Evolutionary conservation across 2,888 invertebrate species (phyloP), one percentile per base, ranked within the genome.

Genomic region (Callimorpha dominula): DNA sequence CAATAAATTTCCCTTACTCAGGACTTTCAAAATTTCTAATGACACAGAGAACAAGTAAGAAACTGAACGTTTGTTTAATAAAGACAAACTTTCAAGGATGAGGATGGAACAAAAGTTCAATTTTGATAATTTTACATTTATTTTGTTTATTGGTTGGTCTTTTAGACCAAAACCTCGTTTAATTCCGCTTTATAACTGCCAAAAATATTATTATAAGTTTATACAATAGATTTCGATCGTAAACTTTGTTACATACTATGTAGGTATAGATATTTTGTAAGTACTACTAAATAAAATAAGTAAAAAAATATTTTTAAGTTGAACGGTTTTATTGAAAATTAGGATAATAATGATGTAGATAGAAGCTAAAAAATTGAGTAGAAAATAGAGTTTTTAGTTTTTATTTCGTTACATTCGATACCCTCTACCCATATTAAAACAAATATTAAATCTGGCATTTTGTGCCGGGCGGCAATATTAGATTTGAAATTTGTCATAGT

Each of bases 61-160:
- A 78, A 79, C 60, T 73, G 52, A 77, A 77, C 76, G 70, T 77
- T 81, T 85, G 73, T 75, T 73, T 77, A 79, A 79, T 74, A 81
- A 68, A 75, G 60, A 17, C 43, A 65, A 77, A 77, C 70, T 78
- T 78, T 40, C 62, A 75, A 64, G 57, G 72, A 81, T 79, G 79
- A 81, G 78, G 79, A 75, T 57, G 69, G 66, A 77, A 78, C 75
- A 76, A 80, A 82, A 82, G 78, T 82, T 83, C 68, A 80, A 82
- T 82, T 66, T 75, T 78, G 67, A 72, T 76, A 62, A 66, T 65
- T 54, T 73, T 74, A 73, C 73, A 73, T 82, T 84, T 76, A 57
- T 11, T 20, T 20, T 57, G 11, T 57, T 57, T 31, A 31, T 31
- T 31, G 31, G 31, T 1, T 20, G 57, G 43, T 46, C 72, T 52